A percentile compares a stretch with the other conserved stretches of the same genome.
These are phyloP conservation scores for Petrolisthes manimaculis DNA, from an alignment of 2,888 invertebrate species.

Conservation along the genomic window DNA sequence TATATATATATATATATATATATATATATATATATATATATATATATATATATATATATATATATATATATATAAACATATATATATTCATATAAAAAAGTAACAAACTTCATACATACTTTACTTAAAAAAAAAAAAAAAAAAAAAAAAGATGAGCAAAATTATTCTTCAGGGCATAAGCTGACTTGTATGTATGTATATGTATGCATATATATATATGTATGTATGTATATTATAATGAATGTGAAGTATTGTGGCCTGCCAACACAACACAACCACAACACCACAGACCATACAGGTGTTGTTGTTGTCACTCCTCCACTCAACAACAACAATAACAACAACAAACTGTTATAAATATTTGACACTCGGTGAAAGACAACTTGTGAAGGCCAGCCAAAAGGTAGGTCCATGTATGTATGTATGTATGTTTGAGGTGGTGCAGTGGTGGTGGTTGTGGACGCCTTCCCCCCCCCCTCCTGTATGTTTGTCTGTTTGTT, in stretches of 20 bases:
- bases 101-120: neutral
- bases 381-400: slow-evolving; percentile 43
- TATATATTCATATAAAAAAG: neutral
- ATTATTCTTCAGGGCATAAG: slow-evolving; percentile 4
- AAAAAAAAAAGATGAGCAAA: neutral
- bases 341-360: slow-evolving; percentile 52
- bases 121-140: neutral
- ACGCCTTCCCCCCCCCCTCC: too few relatives aligned
- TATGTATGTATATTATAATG: neutral
- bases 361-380: slow-evolving; percentile 62
- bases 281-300: neutral
- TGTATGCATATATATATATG: neutral
- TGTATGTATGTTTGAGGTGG: too few relatives aligned
- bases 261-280: neutral
- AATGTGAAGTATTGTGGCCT: slow-evolving; percentile 12
- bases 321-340: slow-evolving; percentile 32
- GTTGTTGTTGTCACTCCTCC: slow-evolving; percentile 4
- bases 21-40: slow-evolving; percentile 1
- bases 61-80: too few relatives aligned
- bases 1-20: slow-evolving; percentile 24
- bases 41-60: slow-evolving; percentile 17
- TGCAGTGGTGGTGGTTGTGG: too few relatives aligned
- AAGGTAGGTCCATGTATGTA: neutral
- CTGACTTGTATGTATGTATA: neutral
- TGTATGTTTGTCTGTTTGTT: too few relatives aligned